phyloP scores from a whole-genome alignment of 2,113 vertebrate genomes.

The Nothobranchius furzeri region DNA sequence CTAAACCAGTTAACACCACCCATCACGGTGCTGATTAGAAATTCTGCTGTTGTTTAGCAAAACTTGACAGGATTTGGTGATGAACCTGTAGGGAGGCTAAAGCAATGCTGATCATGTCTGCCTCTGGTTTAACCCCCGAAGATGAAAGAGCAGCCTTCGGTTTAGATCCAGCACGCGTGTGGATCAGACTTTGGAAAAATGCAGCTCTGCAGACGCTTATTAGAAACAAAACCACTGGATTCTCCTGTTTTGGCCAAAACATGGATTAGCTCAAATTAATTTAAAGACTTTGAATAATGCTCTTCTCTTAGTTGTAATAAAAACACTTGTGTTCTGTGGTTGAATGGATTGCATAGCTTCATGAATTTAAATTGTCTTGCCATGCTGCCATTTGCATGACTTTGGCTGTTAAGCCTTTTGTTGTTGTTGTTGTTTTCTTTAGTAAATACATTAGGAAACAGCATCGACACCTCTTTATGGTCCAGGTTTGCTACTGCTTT shows the following conservation, averaged over 20 bases:
- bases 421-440: background rate
- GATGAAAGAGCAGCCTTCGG: background rate
- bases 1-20: background rate
- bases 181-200: too few relatives aligned
- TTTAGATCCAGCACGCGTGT: too few relatives aligned
- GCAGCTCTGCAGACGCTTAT: background rate
- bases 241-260: background rate
- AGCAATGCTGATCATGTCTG: background rate
- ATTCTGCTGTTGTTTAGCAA: background rate
- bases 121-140: background rate
- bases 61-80: background rate
- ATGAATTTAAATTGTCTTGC: background rate
- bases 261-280: background rate
- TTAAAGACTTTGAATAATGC: too few relatives aligned
- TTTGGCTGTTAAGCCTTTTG: background rate
- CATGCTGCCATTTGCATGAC: background rate
- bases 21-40: background rate
- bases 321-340: too few relatives aligned
- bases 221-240: background rate
- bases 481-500: background rate
- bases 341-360: too few relatives aligned
- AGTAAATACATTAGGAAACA: too few relatives aligned
- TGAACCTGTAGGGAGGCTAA: background rate
- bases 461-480: too few relatives aligned
- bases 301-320: too few relatives aligned